These are phyloP conservation scores for Erpornis zantholeuca DNA, from an alignment of 2,113 vertebrate species.

Conservation along the genomic window DNA sequence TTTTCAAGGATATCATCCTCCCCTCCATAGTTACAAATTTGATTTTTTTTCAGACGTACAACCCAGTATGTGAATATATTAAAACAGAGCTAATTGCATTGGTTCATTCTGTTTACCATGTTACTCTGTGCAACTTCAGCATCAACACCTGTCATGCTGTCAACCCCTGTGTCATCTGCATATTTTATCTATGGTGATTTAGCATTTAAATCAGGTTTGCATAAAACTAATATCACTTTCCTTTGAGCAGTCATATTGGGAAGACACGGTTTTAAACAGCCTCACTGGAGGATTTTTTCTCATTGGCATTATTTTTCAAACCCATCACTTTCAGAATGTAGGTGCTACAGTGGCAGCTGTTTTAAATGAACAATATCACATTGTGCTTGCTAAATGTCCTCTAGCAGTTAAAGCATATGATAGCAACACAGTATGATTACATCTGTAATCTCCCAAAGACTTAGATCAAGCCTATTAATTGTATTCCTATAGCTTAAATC, in stretches of 20 bases:
- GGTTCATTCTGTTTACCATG: background rate
- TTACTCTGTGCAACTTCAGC: background rate
- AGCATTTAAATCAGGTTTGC: background rate
- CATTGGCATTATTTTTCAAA: background rate
- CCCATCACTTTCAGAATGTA: background rate
- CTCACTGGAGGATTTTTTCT: background rate
- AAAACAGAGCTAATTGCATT: background rate
- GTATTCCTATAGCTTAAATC: background rate
- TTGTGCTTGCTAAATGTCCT: background rate
- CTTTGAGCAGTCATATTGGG: background rate
- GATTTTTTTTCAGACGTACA: background rate
- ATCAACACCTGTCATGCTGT: background rate
- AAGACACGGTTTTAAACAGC: background rate
- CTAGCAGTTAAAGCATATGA: background rate
- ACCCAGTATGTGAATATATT: background rate
- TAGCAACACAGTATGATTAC: background rate
- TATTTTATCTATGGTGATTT: background rate
- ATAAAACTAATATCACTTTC: background rate
- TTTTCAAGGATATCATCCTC: background rate
- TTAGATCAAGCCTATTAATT: background rate
- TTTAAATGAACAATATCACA: background rate
- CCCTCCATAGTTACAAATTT: background rate
- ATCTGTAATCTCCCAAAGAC: background rate
- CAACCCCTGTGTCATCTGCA: background rate
- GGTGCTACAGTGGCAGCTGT: background rate